phyloP scores from a whole-genome alignment of 2,797 vertebrate genomes.

The Parauchenoglanis punctatus region DNA sequence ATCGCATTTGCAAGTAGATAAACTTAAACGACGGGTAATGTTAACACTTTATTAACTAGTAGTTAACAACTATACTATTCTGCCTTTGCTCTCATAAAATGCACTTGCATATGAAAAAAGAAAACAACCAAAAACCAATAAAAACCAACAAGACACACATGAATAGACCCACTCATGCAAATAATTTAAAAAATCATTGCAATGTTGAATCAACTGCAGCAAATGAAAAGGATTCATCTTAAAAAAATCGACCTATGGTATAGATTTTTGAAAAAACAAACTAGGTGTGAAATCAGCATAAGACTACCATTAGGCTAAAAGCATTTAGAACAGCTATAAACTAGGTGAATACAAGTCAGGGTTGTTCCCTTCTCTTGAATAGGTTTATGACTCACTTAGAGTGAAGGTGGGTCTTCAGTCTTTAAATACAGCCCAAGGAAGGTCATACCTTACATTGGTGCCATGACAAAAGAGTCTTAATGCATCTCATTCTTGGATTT shows the following conservation, averaged over 20 bases:
- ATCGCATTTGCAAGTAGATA: neutral
- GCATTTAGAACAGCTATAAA: neutral
- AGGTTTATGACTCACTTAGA: neutral
- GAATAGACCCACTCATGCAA: neutral
- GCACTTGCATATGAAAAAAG: neutral
- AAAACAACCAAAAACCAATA: neutral
- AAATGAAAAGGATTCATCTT: neutral
- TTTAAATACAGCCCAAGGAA: neutral
- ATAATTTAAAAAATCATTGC: neutral
- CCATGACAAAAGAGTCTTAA: neutral
- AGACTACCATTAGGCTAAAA: neutral
- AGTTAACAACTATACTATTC: neutral
- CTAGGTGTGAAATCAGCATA: neutral
- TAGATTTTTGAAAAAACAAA: neutral
- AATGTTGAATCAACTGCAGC: neutral
- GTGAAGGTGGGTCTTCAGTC: neutral
- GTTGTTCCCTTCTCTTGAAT: neutral
- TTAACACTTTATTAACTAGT: neutral
- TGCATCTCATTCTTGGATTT: neutral
- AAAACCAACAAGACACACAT: neutral
- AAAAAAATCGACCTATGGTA: neutral
- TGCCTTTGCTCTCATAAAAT: neutral
- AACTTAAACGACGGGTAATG: neutral
- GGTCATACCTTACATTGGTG: neutral
- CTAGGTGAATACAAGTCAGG: neutral